Evolutionary conservation across 2,113 vertebrate species (phyloP).

Genomic region (Semnornis frantzii): DNA sequence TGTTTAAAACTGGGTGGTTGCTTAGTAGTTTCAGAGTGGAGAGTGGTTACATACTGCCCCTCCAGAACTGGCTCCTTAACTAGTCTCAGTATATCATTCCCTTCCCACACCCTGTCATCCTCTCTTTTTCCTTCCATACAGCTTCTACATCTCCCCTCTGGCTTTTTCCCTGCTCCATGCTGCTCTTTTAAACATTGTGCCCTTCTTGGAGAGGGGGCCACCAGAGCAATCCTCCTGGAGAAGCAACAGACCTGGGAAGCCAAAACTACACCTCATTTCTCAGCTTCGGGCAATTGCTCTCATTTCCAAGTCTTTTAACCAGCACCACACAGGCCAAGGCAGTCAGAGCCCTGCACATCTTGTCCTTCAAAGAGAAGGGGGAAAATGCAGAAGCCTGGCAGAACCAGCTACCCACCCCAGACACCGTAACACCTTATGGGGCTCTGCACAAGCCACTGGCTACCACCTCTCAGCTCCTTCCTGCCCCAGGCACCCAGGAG

Average conservation of each 20-base stretch:
- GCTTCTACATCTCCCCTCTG: neutral
- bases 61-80: neutral
- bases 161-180: neutral
- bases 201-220: neutral
- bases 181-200: neutral
- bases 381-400: accelerated
- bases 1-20: neutral
- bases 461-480: neutral
- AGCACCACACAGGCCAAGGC: neutral
- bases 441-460: neutral
- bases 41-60: neutral
- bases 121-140: neutral
- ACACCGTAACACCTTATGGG: neutral
- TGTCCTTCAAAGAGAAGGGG: neutral
- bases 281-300: neutral
- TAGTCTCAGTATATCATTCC: neutral
- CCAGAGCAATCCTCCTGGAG: neutral
- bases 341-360: neutral
- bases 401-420: neutral
- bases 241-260: neutral
- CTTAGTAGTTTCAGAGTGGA: neutral
- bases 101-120: neutral
- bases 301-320: neutral
- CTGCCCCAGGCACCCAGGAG: neutral
- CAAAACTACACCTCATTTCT: neutral